A percentile compares a stretch with the other conserved stretches of the same genome.
Evolutionary conservation across 2,888 invertebrate genomes (phyloP).

Genomic region (Xestia sexstrigata): DNA sequence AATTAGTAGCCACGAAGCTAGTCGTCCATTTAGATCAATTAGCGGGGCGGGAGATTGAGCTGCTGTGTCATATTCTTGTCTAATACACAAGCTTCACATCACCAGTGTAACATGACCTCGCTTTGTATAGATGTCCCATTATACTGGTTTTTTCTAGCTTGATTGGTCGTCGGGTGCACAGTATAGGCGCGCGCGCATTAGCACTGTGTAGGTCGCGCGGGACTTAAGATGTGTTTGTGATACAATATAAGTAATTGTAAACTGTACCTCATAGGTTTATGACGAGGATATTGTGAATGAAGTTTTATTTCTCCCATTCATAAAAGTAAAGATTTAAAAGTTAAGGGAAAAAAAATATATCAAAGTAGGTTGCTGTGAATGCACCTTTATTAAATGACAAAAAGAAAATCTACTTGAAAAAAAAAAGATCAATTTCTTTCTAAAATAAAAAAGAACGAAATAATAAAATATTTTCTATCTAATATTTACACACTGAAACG

Average conservation of each 20-base stretch:
- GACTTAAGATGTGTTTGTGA: conserved; percentile 7
- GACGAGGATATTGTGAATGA: background rate
- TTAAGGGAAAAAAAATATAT: background rate
- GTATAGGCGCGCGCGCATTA: conserved; percentile 29
- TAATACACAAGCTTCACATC: background rate
- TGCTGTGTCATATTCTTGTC: conserved; percentile 49
- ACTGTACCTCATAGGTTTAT: background rate
- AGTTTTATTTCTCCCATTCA: background rate
- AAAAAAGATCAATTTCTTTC: background rate
- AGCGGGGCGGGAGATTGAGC: conserved; percentile 58
- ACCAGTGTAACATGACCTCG: background rate
- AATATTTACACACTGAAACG: too few species aligned
- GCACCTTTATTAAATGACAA: background rate
- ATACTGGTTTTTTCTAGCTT: background rate
- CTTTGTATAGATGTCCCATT: background rate
- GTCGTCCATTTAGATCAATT: conserved; percentile 69
- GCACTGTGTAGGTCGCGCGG: background rate
- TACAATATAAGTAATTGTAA: background rate
- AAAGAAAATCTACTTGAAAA: background rate
- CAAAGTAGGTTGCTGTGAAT: background rate
- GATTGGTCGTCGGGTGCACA: background rate
- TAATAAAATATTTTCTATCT: too few species aligned
- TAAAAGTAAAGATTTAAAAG: background rate
- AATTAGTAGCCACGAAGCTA: conserved; percentile 61
- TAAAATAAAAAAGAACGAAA: background rate